Percentiles rank a stretch among this genome's conserved stretches.
These are phyloP conservation scores for Elanoides forficatus DNA, from an alignment of 2,113 vertebrate species.

Conservation along the genomic window DNA sequence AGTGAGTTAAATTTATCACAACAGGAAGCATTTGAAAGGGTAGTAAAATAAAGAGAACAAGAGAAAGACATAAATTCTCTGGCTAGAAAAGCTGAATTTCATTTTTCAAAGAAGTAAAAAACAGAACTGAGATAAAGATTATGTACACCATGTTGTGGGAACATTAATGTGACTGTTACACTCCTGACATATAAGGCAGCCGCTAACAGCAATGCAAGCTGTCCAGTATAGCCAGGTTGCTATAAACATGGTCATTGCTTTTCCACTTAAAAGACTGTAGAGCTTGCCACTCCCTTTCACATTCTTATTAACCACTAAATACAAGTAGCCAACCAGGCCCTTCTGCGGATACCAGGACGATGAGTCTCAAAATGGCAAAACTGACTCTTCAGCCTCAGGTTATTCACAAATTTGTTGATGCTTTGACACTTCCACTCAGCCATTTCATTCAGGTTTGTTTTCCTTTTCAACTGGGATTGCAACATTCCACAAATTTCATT, in stretches of 20 bases:
- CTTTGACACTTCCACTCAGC: neutral
- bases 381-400: neutral
- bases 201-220: neutral
- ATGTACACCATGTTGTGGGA: neutral
- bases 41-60: neutral
- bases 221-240: neutral
- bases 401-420: neutral
- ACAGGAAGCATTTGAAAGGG: neutral
- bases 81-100: neutral
- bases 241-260: neutral
- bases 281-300: neutral
- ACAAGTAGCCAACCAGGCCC: rapidly evolving
- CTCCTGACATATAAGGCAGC: neutral
- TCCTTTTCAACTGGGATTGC: neutral
- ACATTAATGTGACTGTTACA: neutral
- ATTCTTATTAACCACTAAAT: neutral
- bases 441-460: neutral
- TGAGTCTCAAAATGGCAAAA: rapidly evolving
- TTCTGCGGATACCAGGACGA: neutral
- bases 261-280: neutral
- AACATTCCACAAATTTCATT: neutral
- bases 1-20: neutral
- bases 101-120: neutral
- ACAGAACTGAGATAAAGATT: neutral
- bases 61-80: neutral